A percentile compares a stretch with the other conserved stretches of the same genome.
These are phyloP conservation scores for Vulpes ferrilata DNA, from an alignment of 2,113 vertebrate species.

Conservation along the genomic window DNA sequence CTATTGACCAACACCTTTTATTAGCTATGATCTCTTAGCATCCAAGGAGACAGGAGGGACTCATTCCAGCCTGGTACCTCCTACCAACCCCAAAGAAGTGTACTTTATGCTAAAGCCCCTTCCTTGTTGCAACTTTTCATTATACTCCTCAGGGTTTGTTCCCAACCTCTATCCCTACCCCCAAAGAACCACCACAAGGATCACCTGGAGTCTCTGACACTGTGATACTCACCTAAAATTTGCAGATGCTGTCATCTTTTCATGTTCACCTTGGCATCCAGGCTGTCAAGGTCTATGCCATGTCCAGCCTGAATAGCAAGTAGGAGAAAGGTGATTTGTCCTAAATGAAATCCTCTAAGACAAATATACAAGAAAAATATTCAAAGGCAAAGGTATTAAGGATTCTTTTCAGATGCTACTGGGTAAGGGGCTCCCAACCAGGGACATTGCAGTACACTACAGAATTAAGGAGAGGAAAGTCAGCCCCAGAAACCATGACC, in stretches of 20 bases:
- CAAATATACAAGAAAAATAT: neutral
- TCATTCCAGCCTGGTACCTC: neutral
- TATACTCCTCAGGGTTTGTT: neutral
- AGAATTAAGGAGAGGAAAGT: neutral
- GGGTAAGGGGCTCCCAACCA: neutral
- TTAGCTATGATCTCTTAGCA: neutral
- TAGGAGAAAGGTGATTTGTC: neutral
- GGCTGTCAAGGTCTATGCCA: neutral
- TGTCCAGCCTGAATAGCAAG: neutral
- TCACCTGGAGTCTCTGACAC: neutral
- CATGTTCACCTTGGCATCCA: neutral
- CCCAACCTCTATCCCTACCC: no score
- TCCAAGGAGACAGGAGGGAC: neutral
- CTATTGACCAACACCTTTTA: neutral
- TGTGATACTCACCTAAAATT: neutral
- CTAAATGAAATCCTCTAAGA: neutral
- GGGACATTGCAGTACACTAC: rapidly evolving
- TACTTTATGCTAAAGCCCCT: neutral
- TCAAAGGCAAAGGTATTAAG: neutral
- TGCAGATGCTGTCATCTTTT: neutral
- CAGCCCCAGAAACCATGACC: no score
- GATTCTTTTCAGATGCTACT: neutral
- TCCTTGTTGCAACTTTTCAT: neutral
- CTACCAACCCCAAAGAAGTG: neutral
- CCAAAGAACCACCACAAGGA: neutral